phyloP scores from a whole-genome alignment of 2,888 invertebrate genomes.

The Leucophora obtusa region DNA sequence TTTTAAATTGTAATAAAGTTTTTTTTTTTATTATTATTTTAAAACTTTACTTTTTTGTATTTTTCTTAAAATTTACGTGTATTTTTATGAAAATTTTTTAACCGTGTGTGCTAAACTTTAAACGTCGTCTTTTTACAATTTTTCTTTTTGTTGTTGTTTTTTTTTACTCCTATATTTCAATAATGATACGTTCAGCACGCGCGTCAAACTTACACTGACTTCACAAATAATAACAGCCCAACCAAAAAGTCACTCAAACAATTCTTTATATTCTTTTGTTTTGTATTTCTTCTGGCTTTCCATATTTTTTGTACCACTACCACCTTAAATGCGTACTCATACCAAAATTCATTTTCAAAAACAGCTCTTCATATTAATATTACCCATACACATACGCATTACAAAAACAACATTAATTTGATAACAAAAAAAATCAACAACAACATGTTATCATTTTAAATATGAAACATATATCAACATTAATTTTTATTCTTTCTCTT shows the following conservation, averaged over 20 bases:
- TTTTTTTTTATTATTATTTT: constrained; percentile 9
- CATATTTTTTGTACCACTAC: constrained; percentile 28
- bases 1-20: not conserved
- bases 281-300: constrained; percentile 20
- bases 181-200: constrained; percentile 77
- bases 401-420: not conserved
- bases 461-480: constrained; percentile 64
- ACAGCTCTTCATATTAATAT: constrained; percentile 53
- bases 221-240: constrained; percentile 75
- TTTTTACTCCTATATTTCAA: constrained; percentile 30
- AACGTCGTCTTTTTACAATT: constrained; percentile 51
- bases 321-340: constrained; percentile 60
- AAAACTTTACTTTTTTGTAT: not conserved
- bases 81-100: constrained; percentile 3
- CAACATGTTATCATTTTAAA: constrained; percentile 61
- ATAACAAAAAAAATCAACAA: constrained; percentile 21
- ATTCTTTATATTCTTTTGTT: constrained; percentile 64
- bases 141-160: constrained; percentile 38
- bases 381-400: constrained; percentile 32
- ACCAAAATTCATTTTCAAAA: constrained; percentile 24
- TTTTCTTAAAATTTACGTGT: constrained; percentile 17
- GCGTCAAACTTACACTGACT: constrained; percentile 79
- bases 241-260: constrained; percentile 75
- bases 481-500: constrained; percentile 62
- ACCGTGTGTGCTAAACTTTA: constrained; percentile 44